Percentiles rank a stretch among this genome's conserved stretches.
phyloP scores from a whole-genome alignment of 2,113 vertebrate genomes.

The Ahaetulla prasina region DNA sequence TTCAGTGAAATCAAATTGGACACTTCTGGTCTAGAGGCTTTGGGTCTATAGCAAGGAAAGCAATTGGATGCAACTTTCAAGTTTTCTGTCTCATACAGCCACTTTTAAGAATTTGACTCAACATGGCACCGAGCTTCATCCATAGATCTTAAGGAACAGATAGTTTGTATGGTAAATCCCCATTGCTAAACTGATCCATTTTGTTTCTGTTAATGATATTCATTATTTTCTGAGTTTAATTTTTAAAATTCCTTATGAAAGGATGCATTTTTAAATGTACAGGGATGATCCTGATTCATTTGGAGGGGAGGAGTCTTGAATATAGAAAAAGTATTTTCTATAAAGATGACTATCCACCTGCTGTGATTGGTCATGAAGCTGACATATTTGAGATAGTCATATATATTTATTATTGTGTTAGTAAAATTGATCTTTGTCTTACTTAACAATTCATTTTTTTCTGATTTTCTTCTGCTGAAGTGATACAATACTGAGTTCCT shows the following conservation, averaged over 20 bases:
- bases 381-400: background rate
- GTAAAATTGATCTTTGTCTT: background rate
- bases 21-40: too few relatives aligned
- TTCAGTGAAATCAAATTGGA: too few relatives aligned
- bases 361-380: background rate
- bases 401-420: background rate
- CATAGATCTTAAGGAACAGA: background rate
- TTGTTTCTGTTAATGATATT: background rate
- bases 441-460: background rate
- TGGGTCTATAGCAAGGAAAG: background rate
- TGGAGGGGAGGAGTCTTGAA: background rate
- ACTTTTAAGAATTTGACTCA: background rate
- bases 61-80: background rate
- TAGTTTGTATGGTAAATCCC: background rate
- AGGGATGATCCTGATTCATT: constrained; percentile 2
- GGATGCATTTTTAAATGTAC: background rate
- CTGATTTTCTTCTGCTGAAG: background rate
- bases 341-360: background rate
- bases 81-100: too few relatives aligned
- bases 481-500: background rate
- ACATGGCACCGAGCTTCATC: background rate
- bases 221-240: background rate
- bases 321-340: background rate
- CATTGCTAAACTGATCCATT: background rate
- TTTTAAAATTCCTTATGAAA: background rate